Evolutionary conservation across 2,113 vertebrate genomes (phyloP), one percentile per base, ranked within the genome.

Genomic region (Dendropsophus ebraccatus): DNA sequence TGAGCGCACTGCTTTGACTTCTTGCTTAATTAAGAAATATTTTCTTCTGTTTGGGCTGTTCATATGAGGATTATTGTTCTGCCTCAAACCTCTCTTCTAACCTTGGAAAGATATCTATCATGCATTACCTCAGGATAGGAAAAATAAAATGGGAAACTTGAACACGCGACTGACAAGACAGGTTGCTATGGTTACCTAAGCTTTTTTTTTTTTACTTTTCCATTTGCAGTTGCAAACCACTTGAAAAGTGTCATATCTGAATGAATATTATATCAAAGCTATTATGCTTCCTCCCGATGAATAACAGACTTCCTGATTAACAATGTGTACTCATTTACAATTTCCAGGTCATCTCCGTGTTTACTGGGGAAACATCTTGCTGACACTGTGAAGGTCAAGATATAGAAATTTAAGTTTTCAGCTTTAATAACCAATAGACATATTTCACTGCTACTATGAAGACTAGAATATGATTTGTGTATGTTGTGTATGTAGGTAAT

Each of bases 231-330:
- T 86, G 77, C 77, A 81, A 73, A 86, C 35, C 84, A 86, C 77
- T 86, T 73, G 77, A 86, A 86, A 74, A 72, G 84, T 86, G 77
- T 86, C 67, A 86, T 81, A 86, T 86, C 84, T 86, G 84, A 81
- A 86, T 86, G 84, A 86, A 86, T 86, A 72, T 86, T 86, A 86
- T 86, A 86, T 81, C 84, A 86, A 80, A 81, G 84, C 84, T 56
- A 54, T 81, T 81, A 69, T 80, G n/a, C n/a, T 74, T 60, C 69
- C 12, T 69, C 50, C 60, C 41, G 32, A 35, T 30, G 19, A 19
- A 47, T 23, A 80, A 60, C 35, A 74, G 49, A 58, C 77, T 70
- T 81, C 50, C 77, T n/a, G 50, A 86, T 81, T 86, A 81, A 81
- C 84, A 86, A 72, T 81, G 35, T 73, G 50, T 14, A 41, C 50